Percentiles rank a stretch among this genome's conserved stretches.
Evolutionary conservation across 2,797 vertebrate species (phyloP).

Genomic region (Columba guinea): DNA sequence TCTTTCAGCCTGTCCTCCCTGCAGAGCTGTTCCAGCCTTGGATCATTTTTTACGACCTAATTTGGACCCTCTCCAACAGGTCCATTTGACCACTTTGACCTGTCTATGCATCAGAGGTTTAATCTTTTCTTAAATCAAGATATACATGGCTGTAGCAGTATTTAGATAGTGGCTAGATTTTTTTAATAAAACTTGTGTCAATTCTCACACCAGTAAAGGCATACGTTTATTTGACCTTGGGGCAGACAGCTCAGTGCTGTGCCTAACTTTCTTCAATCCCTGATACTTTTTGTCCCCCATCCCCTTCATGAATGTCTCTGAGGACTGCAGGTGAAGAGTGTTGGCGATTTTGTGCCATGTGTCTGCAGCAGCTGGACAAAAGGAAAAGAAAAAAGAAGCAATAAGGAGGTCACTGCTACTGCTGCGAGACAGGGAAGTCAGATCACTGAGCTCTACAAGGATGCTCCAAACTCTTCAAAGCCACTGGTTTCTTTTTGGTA

Average conservation of each 20-base stretch:
- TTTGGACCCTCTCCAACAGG: too few species aligned
- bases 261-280: not conserved
- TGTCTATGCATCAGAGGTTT: not conserved
- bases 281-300: not conserved
- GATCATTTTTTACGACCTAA: too few species aligned
- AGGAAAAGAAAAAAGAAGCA: not conserved
- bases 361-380: not conserved
- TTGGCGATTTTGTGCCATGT: accelerated
- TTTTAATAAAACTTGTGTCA: not conserved
- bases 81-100: not conserved
- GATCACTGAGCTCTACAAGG: not conserved
- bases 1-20: too few species aligned
- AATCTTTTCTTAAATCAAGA: not conserved
- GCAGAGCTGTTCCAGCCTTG: too few species aligned
- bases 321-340: not conserved
- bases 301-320: not conserved
- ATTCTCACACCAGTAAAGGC: not conserved
- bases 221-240: not conserved
- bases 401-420: not conserved
- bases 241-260: not conserved
- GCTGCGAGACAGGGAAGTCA: not conserved
- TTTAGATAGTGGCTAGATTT: not conserved
- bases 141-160: accelerated
- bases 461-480: not conserved
- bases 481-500: not conserved